A percentile compares a stretch with the other conserved stretches of the same genome.
These are phyloP conservation scores for Polietes domitor DNA, from an alignment of 2,888 invertebrate species.

Conservation along the genomic window DNA sequence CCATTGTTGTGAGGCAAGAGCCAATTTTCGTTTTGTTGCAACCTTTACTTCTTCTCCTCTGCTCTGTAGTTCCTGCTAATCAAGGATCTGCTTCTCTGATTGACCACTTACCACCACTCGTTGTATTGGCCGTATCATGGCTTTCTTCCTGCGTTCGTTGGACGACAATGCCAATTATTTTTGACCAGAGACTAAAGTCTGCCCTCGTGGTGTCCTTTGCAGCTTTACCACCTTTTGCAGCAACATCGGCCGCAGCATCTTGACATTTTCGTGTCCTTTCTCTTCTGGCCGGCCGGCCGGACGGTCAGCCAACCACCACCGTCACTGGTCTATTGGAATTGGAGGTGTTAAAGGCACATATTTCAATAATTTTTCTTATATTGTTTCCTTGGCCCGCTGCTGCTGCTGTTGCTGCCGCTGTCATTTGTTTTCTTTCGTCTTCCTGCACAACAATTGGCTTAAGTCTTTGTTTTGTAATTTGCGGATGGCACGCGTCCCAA, in stretches of 20 bases:
- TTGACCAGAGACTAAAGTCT: background rate
- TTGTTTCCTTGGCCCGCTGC: slow-evolving; percentile 14
- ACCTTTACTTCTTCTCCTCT: slow-evolving; percentile 22
- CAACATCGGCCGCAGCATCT: background rate
- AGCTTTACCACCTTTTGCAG: slow-evolving; percentile 61
- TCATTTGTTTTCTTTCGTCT: slow-evolving; percentile 38
- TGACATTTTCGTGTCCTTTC: background rate
- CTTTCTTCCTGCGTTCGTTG: background rate
- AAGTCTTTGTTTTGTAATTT: slow-evolving; percentile 63
- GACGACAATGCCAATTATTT: background rate
- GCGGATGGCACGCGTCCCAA: slow-evolving; percentile 68
- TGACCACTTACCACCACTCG: slow-evolving; percentile 50
- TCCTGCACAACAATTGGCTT: slow-evolving; percentile 25
- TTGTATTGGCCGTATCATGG: slow-evolving; percentile 20
- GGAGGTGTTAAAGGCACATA: slow-evolving; percentile 64
- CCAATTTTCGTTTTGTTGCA: slow-evolving; percentile 58
- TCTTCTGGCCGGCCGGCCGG: slow-evolving; percentile 1
- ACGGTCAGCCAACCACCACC: slow-evolving; percentile 25
- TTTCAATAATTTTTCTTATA: slow-evolving; percentile 37
- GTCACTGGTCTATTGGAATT: slow-evolving; percentile 6
- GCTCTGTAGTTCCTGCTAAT: slow-evolving; percentile 40
- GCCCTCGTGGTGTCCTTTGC: slow-evolving; percentile 39
- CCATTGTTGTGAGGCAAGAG: slow-evolving; percentile 56
- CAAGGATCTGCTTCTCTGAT: slow-evolving; percentile 58
- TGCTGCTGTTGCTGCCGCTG: too few species aligned